Percentiles rank a stretch among this genome's conserved stretches.
Conservation (phyloP, 2,888 invertebrate species). For the Patella depressa region DNA sequence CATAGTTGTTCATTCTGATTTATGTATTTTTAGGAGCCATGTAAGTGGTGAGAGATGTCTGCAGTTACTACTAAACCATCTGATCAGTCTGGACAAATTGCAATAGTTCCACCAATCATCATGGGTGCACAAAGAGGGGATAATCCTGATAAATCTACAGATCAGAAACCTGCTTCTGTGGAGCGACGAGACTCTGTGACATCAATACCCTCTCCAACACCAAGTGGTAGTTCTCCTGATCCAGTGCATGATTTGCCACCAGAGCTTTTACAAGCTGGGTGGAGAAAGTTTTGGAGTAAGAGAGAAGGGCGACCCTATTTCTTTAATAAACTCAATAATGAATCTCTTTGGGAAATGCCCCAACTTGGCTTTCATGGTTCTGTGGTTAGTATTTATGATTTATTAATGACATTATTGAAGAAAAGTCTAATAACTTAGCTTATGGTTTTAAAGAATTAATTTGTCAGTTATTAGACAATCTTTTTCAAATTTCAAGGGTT, state of each 20-base stretch:
- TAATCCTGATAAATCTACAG: not conserved
- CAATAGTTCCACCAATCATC: not conserved
- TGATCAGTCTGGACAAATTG: not conserved
- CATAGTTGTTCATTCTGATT: no score
- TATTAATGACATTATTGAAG: not conserved
- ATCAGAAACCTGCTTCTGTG: not conserved
- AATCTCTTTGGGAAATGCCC: conserved; percentile 98
- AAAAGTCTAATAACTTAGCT: not conserved
- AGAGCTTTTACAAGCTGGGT: conserved; percentile 87
- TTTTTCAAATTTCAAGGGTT: no score
- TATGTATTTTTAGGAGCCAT: no score
- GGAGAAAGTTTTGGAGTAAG: conserved; percentile 97
- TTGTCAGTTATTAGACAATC: not conserved
- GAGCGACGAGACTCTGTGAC: not conserved
- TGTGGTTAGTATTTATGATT: conserved; percentile 3
- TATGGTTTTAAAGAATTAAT: not conserved
- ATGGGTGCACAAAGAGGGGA: not conserved
- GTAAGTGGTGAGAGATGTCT: no score
- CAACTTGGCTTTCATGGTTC: conserved; percentile 71
- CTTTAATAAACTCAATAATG: conserved; percentile 95
- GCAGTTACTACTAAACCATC: conserved; percentile 7
- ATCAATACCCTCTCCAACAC: conserved; percentile 38
- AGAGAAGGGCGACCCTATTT: conserved; percentile 94
- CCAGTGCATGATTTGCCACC: conserved; percentile 75
- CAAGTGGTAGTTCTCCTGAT: conserved; percentile 49